Percentiles rank a stretch among this genome's conserved stretches.
These are phyloP conservation scores for Helarctos malayanus DNA, from an alignment of 2,797 vertebrate genomes.

Conservation along the genomic window DNA sequence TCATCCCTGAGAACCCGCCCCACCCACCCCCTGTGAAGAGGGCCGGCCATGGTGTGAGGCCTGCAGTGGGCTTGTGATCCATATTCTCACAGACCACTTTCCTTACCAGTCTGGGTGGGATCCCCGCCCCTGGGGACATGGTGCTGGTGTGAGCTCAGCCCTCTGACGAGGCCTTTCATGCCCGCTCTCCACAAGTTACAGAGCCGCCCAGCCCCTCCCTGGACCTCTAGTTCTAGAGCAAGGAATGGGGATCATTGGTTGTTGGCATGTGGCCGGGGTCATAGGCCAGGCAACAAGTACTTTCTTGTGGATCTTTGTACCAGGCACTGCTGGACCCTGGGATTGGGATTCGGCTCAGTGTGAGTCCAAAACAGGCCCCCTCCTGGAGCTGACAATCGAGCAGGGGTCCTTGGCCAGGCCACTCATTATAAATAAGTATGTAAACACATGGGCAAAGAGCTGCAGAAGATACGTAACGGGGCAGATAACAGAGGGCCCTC, in stretches of 20 bases:
- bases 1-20: slow-evolving; percentile 45
- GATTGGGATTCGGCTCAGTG: neutral
- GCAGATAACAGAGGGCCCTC: neutral
- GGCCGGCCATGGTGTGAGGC: slow-evolving; percentile 13
- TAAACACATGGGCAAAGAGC: neutral
- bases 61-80: slow-evolving; percentile 40
- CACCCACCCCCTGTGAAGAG: slow-evolving; percentile 8
- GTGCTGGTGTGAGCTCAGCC: slow-evolving; percentile 56
- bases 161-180: neutral
- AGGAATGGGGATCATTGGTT: neutral
- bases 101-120: slow-evolving; percentile 58
- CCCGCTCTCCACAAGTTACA: neutral
- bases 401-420: neutral
- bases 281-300: neutral
- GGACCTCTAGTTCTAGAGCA: neutral
- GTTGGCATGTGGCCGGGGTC: neutral
- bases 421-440: neutral
- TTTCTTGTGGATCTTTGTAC: neutral
- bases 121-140: neutral
- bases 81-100: slow-evolving; percentile 72
- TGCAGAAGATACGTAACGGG: neutral
- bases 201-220: neutral
- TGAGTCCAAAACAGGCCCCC: neutral
- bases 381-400: neutral
- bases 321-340: neutral